These are phyloP conservation scores for Zygothrica quintamaculata DNA, from an alignment of 2,888 invertebrate species.

Conservation along the genomic window DNA sequence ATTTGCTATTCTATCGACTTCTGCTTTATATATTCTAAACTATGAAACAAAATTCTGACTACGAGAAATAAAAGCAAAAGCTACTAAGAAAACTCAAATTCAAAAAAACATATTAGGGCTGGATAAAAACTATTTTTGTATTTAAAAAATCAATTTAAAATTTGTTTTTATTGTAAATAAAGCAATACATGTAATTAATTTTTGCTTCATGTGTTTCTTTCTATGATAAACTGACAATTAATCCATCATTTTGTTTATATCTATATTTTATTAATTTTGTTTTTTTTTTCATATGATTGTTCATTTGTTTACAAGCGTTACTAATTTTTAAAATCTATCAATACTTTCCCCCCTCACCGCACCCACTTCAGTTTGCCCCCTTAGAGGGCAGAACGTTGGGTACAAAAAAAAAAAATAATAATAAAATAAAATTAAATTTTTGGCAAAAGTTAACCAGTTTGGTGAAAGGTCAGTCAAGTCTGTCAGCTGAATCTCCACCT, in stretches of 20 bases:
- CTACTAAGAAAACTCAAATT: no score
- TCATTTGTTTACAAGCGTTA: constrained; percentile 27
- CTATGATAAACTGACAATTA: constrained; percentile 5
- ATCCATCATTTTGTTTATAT: constrained; percentile 51
- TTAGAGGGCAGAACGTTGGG: no score
- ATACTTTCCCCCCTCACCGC: not conserved
- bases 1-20: not conserved
- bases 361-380: not conserved
- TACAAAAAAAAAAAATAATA: no score
- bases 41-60: no score
- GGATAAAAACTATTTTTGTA: no score
- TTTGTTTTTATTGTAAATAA: constrained; percentile 3
- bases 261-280: constrained; percentile 2
- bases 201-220: no score
- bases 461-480: constrained; percentile 30
- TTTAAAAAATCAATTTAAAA: no score
- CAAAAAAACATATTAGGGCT: no score
- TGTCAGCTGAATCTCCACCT: constrained; percentile 15
- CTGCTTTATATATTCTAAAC: not conserved
- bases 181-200: not conserved
- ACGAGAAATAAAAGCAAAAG: no score
- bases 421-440: constrained; percentile 50
- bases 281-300: constrained; percentile 37
- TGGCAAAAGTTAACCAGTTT: constrained; percentile 72
- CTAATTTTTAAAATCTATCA: constrained; percentile 11